Evolutionary conservation across 2,888 invertebrate species (phyloP), one percentile per base, ranked within the genome.

Genomic region (Chironomus tentans): DNA sequence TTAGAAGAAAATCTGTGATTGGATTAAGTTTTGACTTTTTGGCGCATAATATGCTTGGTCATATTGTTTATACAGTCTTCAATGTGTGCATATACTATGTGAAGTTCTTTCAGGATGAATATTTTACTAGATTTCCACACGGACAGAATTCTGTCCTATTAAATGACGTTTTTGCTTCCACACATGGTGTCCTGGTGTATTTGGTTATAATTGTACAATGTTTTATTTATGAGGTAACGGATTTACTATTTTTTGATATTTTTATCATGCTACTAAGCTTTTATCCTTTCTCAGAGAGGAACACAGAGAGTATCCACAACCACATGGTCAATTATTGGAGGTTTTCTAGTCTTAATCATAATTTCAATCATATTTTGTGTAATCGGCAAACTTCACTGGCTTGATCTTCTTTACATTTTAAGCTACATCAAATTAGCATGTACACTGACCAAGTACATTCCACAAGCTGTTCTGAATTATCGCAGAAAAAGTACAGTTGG

Each of bases 401-500:
- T 99, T 69, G 92, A 93, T 81, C 97, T 97, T 83, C 86, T 99
- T 4, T 95, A 96, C 82, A 92, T 90, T 83, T 95, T 98, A 85
- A 98, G 98, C 78, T 98, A 98, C 82, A 91, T 98, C 76, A 99
- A 99, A 82, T 87, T 99, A 78, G 88, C 90, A 70, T 97, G 99
- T 79, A 98, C 98, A 0, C 87, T 98, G 78, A 95, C 97, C 80
- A 99, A 99, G 87, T 99, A 98, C 83, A 88, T 98, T 77, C 99
- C 99, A 7, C 99, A 99, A 90, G 98, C 96, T 0, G 92, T 92
- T 81, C 95, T 97, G 91, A 99, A 99, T 86, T 99, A 93, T 85
- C 89, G 89, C 80, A 89, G 99, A 77, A 95, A 98, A 22, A 97
- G 97, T 77, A 99, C 99, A 0, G 90, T 91, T 1, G 99, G 99